Evolutionary conservation across 2,797 vertebrate species (phyloP).

Genomic region (Acomys russatus): DNA sequence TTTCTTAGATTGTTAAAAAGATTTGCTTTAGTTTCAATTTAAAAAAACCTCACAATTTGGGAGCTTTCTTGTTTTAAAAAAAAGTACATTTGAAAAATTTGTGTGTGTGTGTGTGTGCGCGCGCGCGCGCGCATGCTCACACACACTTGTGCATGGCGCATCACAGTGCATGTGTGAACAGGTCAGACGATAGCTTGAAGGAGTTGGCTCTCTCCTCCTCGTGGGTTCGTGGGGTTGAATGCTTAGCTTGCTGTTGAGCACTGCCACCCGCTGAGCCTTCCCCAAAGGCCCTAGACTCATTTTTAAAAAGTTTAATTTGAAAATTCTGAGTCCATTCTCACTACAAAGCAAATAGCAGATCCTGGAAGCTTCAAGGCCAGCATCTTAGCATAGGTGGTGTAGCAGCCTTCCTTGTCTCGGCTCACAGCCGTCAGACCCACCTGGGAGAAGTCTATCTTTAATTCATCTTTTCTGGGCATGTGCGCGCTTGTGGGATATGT

Average conservation of each 20-base stretch:
- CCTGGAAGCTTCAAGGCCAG: neutral
- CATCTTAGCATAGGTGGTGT: neutral
- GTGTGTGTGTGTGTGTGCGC: no score
- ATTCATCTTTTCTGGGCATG: neutral
- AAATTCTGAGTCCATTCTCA: neutral
- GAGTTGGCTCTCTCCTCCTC: neutral
- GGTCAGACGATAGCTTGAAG: neutral
- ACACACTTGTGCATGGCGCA: neutral
- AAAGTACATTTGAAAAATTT: neutral
- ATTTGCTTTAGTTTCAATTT: neutral
- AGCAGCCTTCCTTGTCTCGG: accelerated
- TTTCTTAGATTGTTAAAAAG: neutral
- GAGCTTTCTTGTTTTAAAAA: neutral
- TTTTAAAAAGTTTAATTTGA: slow-evolving; percentile 17
- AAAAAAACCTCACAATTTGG: neutral
- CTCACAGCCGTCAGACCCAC: neutral
- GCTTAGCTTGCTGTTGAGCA: neutral
- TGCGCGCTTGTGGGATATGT: neutral
- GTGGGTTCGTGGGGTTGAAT: neutral
- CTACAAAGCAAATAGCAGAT: neutral
- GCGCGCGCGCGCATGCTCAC: no score
- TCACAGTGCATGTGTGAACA: neutral
- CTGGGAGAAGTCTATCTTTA: neutral
- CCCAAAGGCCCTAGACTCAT: neutral
- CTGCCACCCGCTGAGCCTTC: neutral